These are phyloP conservation scores for Acanthurus lineatus DNA, from an alignment of 2,797 vertebrate genomes.

Conservation along the genomic window DNA sequence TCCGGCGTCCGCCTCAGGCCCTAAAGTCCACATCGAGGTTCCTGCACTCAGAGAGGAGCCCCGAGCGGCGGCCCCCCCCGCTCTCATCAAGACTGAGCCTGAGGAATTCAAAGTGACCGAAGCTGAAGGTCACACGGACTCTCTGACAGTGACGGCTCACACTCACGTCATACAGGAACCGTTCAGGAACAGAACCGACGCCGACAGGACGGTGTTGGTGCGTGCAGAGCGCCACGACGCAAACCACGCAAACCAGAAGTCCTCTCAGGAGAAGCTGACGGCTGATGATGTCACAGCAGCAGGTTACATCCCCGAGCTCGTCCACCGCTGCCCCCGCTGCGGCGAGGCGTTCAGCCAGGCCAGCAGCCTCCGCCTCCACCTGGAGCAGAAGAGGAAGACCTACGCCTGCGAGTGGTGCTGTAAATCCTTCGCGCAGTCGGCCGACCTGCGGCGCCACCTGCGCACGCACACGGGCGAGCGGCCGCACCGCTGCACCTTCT, in stretches of 20 bases:
- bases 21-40: constrained; percentile 3
- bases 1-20: not conserved
- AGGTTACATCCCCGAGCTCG: constrained; percentile 30
- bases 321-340: constrained; percentile 81
- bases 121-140: constrained; percentile 36
- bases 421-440: constrained; percentile 85
- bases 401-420: constrained; percentile 86
- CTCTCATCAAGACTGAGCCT: constrained; percentile 75
- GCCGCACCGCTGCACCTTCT: constrained; percentile 85
- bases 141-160: not conserved
- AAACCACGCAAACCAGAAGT: not conserved
- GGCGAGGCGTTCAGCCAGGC: constrained; percentile 78
- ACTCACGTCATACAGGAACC: not conserved
- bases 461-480: constrained; percentile 87
- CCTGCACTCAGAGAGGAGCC: constrained; percentile 33
- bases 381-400: constrained; percentile 80
- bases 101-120: constrained; percentile 68
- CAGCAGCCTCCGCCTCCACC: constrained; percentile 77
- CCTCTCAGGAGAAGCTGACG: not conserved
- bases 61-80: not conserved
- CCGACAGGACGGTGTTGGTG: not conserved
- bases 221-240: not conserved
- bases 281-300: fast-evolving
- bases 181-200: constrained; percentile 8
- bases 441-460: constrained; percentile 85